A percentile compares a stretch with the other conserved stretches of the same genome.
These are phyloP conservation scores for Montipora efflorescens DNA, from an alignment of 64 coral and sea anemone species.

Conservation along the genomic window DNA sequence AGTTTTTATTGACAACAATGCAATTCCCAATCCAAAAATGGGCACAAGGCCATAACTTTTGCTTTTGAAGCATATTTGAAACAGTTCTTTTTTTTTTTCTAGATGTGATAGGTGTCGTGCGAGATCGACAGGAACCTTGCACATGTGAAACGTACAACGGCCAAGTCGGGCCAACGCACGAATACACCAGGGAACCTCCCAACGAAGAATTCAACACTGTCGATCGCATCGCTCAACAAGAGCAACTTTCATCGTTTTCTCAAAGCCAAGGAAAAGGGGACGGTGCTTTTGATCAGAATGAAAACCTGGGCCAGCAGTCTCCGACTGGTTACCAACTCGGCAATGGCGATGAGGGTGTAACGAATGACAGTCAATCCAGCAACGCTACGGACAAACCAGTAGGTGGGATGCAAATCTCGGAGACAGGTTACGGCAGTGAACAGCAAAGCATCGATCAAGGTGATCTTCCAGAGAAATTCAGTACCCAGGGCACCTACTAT, in stretches of 20 bases:
- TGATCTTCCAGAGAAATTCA: neutral
- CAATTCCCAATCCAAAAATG: too few relatives aligned
- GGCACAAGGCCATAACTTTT: neutral
- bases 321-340: neutral
- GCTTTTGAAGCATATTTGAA: neutral
- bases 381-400: neutral
- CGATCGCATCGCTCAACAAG: neutral
- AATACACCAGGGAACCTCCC: neutral
- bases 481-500: neutral
- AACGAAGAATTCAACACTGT: neutral
- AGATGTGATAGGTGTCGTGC: slow-evolving; percentile 42
- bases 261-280: neutral
- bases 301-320: neutral
- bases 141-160: slow-evolving; percentile 36
- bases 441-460: neutral
- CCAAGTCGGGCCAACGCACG: neutral
- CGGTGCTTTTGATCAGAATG: neutral
- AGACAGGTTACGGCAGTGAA: neutral
- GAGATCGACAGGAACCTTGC: slow-evolving; percentile 25
- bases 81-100: neutral
- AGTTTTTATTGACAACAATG: too few relatives aligned
- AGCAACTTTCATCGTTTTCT: neutral
- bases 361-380: neutral
- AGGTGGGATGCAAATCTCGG: neutral
- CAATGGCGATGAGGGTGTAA: neutral